phyloP scores from a whole-genome alignment of 2,888 invertebrate species.

The Noctua comes region DNA sequence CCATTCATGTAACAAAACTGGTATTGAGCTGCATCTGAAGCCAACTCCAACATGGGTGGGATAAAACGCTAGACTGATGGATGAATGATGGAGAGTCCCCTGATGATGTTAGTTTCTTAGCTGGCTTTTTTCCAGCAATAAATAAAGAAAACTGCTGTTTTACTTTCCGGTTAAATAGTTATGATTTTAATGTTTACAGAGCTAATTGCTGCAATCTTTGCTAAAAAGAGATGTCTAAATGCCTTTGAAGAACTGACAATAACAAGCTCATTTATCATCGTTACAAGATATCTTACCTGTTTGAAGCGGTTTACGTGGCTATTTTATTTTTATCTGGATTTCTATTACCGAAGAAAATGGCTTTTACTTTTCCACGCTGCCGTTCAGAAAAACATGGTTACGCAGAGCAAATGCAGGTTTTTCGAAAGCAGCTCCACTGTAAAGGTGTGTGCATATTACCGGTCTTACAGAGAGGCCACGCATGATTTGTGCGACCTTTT shows the following conservation, averaged over 20 bases:
- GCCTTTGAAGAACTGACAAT: slow-evolving; percentile 14
- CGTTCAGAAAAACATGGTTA: no score
- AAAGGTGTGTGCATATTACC: not conserved
- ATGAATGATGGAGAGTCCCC: no score
- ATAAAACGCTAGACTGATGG: no score
- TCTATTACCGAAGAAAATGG: no score
- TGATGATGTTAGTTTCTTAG: not conserved
- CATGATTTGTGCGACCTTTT: not conserved
- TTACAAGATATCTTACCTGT: slow-evolving; percentile 14
- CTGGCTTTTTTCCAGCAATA: not conserved
- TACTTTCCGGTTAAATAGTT: not conserved
- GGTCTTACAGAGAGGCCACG: not conserved
- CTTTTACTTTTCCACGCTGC: not conserved
- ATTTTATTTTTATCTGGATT: not conserved
- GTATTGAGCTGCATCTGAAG: no score
- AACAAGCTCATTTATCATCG: not conserved
- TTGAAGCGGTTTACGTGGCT: slow-evolving; percentile 10
- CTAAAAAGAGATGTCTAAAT: not conserved
- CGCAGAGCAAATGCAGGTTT: not conserved
- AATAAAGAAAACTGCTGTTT: not conserved
- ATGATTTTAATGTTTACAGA: not conserved
- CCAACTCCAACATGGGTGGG: no score
- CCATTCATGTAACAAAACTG: not conserved
- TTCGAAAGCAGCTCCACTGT: not conserved
- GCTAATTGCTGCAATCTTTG: not conserved